phyloP scores from a whole-genome alignment of 1,140 invertebrate genomes.

The Sitobion miscanthi region DNA sequence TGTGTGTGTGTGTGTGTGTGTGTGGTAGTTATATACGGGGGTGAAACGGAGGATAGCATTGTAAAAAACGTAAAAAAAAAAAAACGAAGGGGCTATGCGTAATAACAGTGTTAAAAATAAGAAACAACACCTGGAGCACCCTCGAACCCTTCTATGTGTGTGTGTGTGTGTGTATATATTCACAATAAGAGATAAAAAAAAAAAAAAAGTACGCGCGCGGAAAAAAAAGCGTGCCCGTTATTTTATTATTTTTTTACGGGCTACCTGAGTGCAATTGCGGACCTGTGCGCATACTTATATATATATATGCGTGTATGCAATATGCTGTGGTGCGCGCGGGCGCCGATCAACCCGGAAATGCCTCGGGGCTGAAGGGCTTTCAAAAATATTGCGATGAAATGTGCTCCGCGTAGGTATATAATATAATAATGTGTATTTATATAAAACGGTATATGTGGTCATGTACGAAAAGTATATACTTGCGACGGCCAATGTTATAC shows the following conservation, averaged over 20 bases:
- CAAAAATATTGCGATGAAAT: conserved; percentile 10
- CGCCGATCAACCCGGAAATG: conserved; percentile 28
- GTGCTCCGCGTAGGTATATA: neutral
- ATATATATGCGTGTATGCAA: neutral
- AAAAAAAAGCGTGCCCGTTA: conserved; percentile 45
- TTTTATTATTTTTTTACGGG: neutral
- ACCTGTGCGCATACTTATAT: conserved; percentile 1
- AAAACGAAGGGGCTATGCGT: conserved; percentile 31
- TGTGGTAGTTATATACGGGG: neutral
- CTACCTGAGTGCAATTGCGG: conserved; percentile 14
- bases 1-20: neutral
- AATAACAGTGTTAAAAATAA: conserved; percentile 57
- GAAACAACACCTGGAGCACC: conserved; percentile 56
- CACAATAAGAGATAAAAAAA: conserved; percentile 7
- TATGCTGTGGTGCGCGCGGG: neutral
- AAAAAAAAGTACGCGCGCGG: neutral
- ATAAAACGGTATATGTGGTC: neutral
- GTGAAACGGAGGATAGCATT: neutral
- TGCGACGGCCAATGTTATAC: neutral
- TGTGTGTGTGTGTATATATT: neutral
- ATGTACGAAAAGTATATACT: neutral
- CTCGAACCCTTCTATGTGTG: conserved; percentile 49
- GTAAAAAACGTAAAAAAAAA: conserved; percentile 23
- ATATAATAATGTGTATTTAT: neutral
- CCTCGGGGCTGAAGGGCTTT: neutral